Conservation (phyloP, 2,113 vertebrate genomes). For the Cervus canadensis region DNA sequence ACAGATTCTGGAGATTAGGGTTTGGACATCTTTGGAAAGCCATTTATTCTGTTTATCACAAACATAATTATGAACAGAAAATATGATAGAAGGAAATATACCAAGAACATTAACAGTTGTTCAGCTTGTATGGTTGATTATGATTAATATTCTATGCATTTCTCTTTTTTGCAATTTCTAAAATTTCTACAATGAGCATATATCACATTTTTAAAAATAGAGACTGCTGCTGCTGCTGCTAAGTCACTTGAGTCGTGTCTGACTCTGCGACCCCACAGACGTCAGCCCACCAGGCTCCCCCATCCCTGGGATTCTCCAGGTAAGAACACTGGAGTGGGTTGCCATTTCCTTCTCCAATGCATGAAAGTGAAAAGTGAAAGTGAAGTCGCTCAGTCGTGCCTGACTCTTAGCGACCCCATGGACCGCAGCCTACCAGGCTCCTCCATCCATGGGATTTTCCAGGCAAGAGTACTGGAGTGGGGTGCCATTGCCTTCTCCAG, state of each 20-base stretch:
- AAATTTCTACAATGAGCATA: neutral
- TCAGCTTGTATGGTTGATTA: neutral
- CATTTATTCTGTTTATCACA: neutral
- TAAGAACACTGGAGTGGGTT: too few relatives aligned
- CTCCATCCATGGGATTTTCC: too few relatives aligned
- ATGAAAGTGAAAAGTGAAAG: too few relatives aligned
- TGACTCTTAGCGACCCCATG: too few relatives aligned
- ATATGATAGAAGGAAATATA: neutral
- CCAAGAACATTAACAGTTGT: neutral
- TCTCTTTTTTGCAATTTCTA: neutral
- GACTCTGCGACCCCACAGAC: too few relatives aligned
- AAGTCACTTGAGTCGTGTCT: too few relatives aligned
- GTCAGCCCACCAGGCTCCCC: too few relatives aligned
- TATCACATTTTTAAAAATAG: neutral
- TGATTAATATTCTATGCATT: neutral
- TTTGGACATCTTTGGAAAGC: neutral
- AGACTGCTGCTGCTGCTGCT: neutral
- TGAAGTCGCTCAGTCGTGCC: too few relatives aligned
- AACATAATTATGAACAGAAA: neutral
- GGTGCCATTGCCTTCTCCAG: neutral
- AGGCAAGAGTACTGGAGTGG: too few relatives aligned
- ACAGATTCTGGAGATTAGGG: neutral
- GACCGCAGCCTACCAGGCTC: too few relatives aligned
- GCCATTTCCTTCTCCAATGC: too few relatives aligned
- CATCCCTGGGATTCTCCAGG: too few relatives aligned